Conservation (phyloP, 2,888 invertebrate genomes). For the Steromphala cineraria region DNA sequence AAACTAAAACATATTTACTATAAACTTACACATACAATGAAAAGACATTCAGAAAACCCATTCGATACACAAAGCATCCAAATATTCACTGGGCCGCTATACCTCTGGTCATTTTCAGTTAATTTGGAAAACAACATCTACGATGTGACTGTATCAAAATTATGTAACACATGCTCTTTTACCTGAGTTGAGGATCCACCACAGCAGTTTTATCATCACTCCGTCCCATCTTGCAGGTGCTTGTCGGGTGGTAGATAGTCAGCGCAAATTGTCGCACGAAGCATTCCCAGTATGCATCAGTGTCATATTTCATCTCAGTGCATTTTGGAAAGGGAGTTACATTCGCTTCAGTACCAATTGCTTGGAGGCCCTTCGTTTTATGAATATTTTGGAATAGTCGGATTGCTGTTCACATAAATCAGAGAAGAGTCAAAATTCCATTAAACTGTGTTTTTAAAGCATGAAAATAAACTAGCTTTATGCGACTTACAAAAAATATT, state of each 20-base stretch:
- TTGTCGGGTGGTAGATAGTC: neutral
- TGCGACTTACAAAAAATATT: too few relatives aligned
- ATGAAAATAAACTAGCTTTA: too few relatives aligned
- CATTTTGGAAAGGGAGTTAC: neutral
- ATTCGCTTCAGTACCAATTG: neutral
- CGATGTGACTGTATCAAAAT: too few relatives aligned
- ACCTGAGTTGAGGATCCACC: conserved; percentile 17
- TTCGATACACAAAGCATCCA: too few relatives aligned
- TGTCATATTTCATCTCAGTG: neutral
- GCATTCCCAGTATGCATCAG: conserved; percentile 17
- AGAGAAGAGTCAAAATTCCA: too few relatives aligned
- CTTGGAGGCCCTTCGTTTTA: neutral
- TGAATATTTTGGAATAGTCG: neutral
- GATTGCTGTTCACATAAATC: neutral
- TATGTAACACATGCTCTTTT: neutral
- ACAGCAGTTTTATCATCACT: neutral
- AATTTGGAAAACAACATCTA: too few relatives aligned
- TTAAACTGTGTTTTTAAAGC: too few relatives aligned
- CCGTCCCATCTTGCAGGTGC: conserved; percentile 16
- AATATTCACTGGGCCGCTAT: too few relatives aligned
- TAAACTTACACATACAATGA: too few relatives aligned
- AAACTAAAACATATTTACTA: too few relatives aligned
- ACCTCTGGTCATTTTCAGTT: too few relatives aligned
- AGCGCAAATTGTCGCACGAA: neutral
- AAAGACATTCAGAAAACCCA: too few relatives aligned